Conservation (phyloP, 2,888 invertebrate species). For the Ochropacha duplaris region DNA sequence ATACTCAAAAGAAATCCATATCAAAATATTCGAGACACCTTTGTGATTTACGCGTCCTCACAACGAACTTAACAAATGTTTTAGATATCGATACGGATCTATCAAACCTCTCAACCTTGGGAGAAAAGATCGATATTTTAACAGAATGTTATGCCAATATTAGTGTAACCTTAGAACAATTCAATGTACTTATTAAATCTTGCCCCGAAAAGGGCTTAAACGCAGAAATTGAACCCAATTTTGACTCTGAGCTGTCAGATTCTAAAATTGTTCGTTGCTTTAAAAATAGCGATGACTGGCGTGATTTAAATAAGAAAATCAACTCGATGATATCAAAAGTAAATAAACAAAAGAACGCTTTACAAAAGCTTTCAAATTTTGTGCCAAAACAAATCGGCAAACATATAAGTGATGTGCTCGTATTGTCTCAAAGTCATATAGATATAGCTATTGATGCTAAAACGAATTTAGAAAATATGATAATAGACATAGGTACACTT, state of each 20-base stretch:
- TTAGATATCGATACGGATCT: conserved; percentile 52
- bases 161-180: conserved; percentile 85
- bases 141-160: conserved; percentile 76
- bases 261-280: conserved; percentile 66
- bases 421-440: conserved; percentile 62
- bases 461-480: conserved; percentile 49
- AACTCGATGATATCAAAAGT: conserved; percentile 54
- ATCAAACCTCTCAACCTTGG: conserved; percentile 57
- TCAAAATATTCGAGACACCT: conserved; percentile 82
- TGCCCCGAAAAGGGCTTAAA: conserved; percentile 55
- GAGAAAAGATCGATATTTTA: conserved; percentile 62
- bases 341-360: conserved; percentile 61
- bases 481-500: conserved; percentile 45
- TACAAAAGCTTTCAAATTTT: conserved; percentile 54
- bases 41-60: conserved; percentile 79
- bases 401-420: conserved; percentile 29
- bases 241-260: conserved; percentile 61
- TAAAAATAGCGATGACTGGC: conserved; percentile 69
- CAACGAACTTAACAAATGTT: conserved; percentile 63
- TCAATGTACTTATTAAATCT: conserved; percentile 84
- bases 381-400: conserved; percentile 56
- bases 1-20: conserved; percentile 85
- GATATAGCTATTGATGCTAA: conserved; percentile 57
- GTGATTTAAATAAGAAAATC: conserved; percentile 51
- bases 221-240: conserved; percentile 53